Conservation (phyloP, 2,888 invertebrate species). For the Deroplatys truncata region DNA sequence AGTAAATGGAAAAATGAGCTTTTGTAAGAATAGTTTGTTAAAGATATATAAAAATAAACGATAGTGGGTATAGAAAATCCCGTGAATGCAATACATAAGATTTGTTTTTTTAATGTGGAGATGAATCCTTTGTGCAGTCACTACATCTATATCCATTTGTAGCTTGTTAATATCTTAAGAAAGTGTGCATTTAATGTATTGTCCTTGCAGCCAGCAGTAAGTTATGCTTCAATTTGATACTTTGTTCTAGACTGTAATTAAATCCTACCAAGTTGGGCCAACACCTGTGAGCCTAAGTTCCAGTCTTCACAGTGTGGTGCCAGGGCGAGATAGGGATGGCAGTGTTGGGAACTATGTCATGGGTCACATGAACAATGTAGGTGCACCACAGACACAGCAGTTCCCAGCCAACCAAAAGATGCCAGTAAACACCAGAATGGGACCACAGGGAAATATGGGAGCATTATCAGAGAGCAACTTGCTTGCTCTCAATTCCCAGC, state of each 20-base stretch:
- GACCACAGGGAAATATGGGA: conserved; percentile 22
- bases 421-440: conserved; percentile 22
- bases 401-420: neutral
- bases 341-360: conserved; percentile 9
- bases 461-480: conserved; percentile 43
- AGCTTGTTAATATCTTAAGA: too few species aligned
- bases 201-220: neutral
- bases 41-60: too few species aligned
- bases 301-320: conserved; percentile 44
- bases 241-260: conserved; percentile 45
- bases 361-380: neutral
- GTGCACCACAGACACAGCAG: neutral
- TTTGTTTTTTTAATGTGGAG: too few species aligned
- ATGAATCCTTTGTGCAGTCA: too few species aligned
- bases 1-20: too few species aligned
- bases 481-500: conserved; percentile 36
- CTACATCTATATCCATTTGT: too few species aligned
- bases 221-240: neutral
- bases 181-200: too few species aligned
- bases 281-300: conserved; percentile 39
- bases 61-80: too few species aligned
- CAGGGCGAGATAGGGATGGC: conserved; percentile 32
- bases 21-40: too few species aligned
- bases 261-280: conserved; percentile 51
- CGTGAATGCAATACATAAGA: too few species aligned